phyloP scores from a whole-genome alignment of 2,797 vertebrate species.

The Mormyrus proboscirostris region DNA sequence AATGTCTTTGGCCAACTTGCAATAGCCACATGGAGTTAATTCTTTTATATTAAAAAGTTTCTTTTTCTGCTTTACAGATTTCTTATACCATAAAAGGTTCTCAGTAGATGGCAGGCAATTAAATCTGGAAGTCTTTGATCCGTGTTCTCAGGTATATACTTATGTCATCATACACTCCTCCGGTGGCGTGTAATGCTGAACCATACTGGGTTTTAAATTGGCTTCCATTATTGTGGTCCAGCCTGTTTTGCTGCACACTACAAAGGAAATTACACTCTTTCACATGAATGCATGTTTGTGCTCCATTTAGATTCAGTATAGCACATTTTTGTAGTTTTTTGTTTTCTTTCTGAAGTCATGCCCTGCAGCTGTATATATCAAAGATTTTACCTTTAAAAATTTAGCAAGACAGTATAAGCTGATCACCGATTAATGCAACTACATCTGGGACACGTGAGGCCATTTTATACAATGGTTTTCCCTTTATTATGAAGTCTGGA shows the following conservation, averaged over 20 bases:
- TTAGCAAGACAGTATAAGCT: neutral
- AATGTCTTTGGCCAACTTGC: neutral
- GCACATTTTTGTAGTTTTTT: slow-evolving; percentile 20
- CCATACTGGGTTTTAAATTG: neutral
- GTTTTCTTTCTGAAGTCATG: slow-evolving; percentile 16
- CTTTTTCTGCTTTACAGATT: slow-evolving; percentile 36
- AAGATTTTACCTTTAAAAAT: slow-evolving; percentile 26
- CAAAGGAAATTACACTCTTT: neutral
- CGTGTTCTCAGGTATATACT: slow-evolving; percentile 44
- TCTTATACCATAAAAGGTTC: slow-evolving; percentile 49
- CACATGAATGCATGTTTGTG: neutral
- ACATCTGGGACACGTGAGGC: slow-evolving; percentile 26
- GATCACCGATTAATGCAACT: slow-evolving; percentile 19
- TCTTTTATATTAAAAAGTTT: neutral
- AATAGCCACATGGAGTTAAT: neutral
- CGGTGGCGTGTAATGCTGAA: neutral
- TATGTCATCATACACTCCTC: slow-evolving; percentile 9
- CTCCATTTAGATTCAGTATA: neutral
- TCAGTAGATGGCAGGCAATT: slow-evolving; percentile 48
- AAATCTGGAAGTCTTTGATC: slow-evolving; percentile 53
- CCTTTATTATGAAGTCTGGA: slow-evolving; percentile 24
- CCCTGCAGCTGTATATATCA: slow-evolving; percentile 20
- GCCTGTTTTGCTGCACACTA: neutral
- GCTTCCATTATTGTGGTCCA: neutral
- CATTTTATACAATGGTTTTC: slow-evolving; percentile 20